phyloP scores from a whole-genome alignment of 2,888 invertebrate genomes.

The Sepioteuthis lessoniana region DNA sequence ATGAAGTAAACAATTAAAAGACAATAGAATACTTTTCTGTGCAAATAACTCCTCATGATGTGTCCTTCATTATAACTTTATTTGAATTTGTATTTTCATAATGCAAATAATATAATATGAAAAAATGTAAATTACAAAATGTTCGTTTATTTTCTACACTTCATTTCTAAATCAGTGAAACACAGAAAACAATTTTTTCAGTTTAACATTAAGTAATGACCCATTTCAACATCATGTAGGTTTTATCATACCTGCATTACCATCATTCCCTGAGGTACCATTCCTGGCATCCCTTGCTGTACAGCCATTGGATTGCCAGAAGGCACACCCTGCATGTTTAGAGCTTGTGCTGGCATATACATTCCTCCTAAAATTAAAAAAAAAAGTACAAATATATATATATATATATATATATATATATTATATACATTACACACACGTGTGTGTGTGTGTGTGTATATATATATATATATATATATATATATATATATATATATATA shows the following conservation, averaged over 20 bases:
- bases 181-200: neutral
- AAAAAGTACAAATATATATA: neutral
- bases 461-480: no score
- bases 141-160: neutral
- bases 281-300: slow-evolving; percentile 49
- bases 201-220: neutral
- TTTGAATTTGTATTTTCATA: neutral
- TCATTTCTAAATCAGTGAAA: neutral
- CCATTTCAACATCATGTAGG: neutral
- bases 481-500: no score
- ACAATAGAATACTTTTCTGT: neutral
- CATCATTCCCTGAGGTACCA: slow-evolving; percentile 57
- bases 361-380: slow-evolving; percentile 62
- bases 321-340: slow-evolving; percentile 58
- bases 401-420: no score
- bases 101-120: neutral
- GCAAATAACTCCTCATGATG: neutral
- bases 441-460: no score
- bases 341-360: slow-evolving; percentile 61
- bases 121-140: neutral
- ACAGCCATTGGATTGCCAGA: slow-evolving; percentile 45
- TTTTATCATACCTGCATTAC: slow-evolving; percentile 53
- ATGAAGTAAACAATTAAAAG: neutral
- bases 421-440: no score
- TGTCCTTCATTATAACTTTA: neutral